Base-by-base conservation (phyloP, 2,888 invertebrate species). In the Pheosia gnoma region DNA sequence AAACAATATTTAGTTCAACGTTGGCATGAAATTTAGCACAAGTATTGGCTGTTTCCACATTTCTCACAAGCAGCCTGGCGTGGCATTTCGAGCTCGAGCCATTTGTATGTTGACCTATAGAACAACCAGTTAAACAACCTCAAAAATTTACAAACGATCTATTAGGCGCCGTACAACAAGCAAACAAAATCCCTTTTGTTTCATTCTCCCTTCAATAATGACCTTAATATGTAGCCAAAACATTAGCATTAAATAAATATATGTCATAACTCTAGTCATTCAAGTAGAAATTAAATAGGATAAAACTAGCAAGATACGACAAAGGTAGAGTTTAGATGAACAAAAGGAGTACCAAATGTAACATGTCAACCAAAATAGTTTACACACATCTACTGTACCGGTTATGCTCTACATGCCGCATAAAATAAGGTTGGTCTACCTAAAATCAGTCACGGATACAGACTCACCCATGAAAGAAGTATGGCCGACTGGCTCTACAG, bases 381-480 rank as follows among this genome's bases (percentile, higher is more conserved):
- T 52, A 62, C 60, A 59, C 37, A 59, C 49, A 59, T 59, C 54
- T 58, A 61, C 58, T 38, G 6, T 51, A 61, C 56, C 57, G 60
- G 70, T 63, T 67, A 70, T 73, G 72, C 71, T 73, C 77, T 62
- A 74, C 69, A 77, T 75, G 70, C 56, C 62, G 68, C 65, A 66
- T 62, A 72, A 76, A 74, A 77, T 74, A 79, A 62, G 39, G 58
- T 65, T 63, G 63, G 71, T 66, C 66, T 72, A 77, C 64, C 74
- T 75, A 55, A 68, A 70, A 67, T 71, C 71, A 72, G 73, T 74
- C 74, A 80, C 69, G 65, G 61, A 74, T 71, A 71, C 67, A 66
- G 78, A 87, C 88, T 88, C 84, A 88, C 89, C 87, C 88, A 89
- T 88, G 82, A 78, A 83, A 77, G 71, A 76, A 79, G 72, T 74